Evolutionary conservation across 2,888 invertebrate genomes (phyloP), one percentile per base, ranked within the genome.

Genomic region (Lypha dubia): DNA sequence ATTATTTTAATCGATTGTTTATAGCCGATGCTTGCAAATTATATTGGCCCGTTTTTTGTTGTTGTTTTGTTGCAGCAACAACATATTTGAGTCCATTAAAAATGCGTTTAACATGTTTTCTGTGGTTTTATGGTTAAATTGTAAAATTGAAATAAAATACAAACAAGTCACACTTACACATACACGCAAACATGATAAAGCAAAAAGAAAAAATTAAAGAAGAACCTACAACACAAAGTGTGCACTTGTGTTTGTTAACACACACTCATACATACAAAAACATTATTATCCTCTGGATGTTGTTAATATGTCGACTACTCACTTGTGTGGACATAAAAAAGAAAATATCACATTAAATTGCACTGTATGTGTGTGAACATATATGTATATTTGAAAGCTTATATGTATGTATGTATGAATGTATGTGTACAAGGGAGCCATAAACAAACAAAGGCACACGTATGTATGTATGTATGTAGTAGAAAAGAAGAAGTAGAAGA

Each of bases 51-150:
- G 56, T 44, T 83, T 46, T 28, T 28, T 68, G 44, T 13, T 74
- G 75, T 87, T 86, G 86, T 84, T 87, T 86, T 77, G 76, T 51
- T 88, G 88, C 87, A 87, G 87, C 89, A 87, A 87, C 89, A 89
- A 89, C 91, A 91, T 91, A 88, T 90, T 90, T 90, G 89, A 90
- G 90, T 90, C 90, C 89, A 90, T 90, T 90, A 90, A 90, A 90
- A 88, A 87, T 87, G 87, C 88, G 87, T 88, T 88, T 88, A 83
- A 88, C 86, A 88, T 87, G 87, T 86, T 87, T 87, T 87, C 87
- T 87, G 85, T 85, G 85, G 85, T 86, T 85, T 87, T 85, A 87
- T 86, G 86, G 86, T 87, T 84, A 86, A 86, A 86, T 80, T 83
- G 81, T 82, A 81, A 82, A 85, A 86, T 87, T 88, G 89, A 90